Evolutionary conservation across 2,797 vertebrate species (phyloP).

Genomic region (Spinibarbus caldwelli): DNA sequence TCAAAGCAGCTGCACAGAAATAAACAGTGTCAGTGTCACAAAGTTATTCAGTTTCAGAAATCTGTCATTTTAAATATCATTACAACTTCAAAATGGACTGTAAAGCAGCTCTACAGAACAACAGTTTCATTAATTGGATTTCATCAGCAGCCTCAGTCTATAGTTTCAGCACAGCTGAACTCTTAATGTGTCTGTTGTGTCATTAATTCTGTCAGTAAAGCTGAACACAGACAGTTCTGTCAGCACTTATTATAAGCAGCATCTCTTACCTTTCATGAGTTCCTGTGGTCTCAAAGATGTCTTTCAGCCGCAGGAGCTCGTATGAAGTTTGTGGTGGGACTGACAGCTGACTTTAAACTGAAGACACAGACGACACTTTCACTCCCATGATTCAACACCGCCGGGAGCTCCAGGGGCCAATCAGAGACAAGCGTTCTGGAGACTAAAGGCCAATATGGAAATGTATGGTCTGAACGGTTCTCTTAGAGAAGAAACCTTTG

Average conservation of each 20-base stretch:
- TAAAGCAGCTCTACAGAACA: neutral
- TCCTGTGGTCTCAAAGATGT: neutral
- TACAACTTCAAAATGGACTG: neutral
- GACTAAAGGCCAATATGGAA: constrained; percentile 46
- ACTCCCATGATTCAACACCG: constrained; percentile 70
- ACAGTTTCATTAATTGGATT: neutral
- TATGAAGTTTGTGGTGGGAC: constrained; percentile 36
- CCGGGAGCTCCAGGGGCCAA: constrained; percentile 71
- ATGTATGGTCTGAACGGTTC: constrained; percentile 55
- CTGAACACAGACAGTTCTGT: neutral
- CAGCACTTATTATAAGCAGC: neutral
- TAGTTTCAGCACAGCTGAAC: neutral
- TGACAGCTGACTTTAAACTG: constrained; percentile 51
- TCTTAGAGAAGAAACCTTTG: constrained; percentile 29
- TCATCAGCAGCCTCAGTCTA: neutral
- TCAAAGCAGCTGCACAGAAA: neutral
- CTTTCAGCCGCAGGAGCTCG: neutral
- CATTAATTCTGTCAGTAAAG: neutral
- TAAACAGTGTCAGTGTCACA: neutral
- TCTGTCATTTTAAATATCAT: neutral
- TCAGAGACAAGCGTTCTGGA: constrained; percentile 56
- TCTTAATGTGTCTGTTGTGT: neutral
- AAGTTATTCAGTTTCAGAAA: neutral
- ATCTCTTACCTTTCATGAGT: constrained; percentile 23
- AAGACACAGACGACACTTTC: constrained; percentile 58